Evolutionary conservation across 1,140 invertebrate genomes (phyloP), one percentile per base, ranked within the genome.

Genomic region (Dinoponera quadriceps): DNA sequence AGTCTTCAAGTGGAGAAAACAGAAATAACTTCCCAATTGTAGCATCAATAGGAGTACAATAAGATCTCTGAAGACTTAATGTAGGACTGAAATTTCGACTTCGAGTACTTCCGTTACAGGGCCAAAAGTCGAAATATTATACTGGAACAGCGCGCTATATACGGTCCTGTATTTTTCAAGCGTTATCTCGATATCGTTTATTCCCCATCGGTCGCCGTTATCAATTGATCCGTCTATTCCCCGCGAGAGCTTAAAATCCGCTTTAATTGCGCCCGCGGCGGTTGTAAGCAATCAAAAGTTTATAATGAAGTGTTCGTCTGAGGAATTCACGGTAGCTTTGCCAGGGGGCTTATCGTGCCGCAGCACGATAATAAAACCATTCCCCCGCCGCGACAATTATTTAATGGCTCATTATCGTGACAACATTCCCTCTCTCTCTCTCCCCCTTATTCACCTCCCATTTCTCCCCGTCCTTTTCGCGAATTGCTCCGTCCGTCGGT

Each of bases 351-450:
- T 89, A 89, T 89, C 87, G 81, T 66, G 57, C 72, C 62, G 69
- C 74, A 38, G 66, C 51, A 73, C 72, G 87, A 88, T 88, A 88
- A 88, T 88, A 88, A 88, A 88, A 88, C 80, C 84, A 74, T 89
- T 84, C 59, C 87, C 38, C 16, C 55, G 55, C 69, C 57, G 82
- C 68, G 88, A 87, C 82, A 89, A 89, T 89, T 86, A 89, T 89
- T 89, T 89, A 89, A 89, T 89, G 85, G 85, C 85, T 89, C 88
- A 89, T 89, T 89, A 89, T 89, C 88, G 82, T 77, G 74, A 83
- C 84, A 71, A 88, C 74, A 83, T 82, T 82, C 71, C 84, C 71
- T 44, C 63, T 55, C 69, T 83, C 27, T 33, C 44, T 38, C 25
- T 29, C 55, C 11, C 38, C 9, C 38, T 44, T 9, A 0, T 9